phyloP scores from a whole-genome alignment of 2,797 vertebrate species.

The Argyrosomus regius region DNA sequence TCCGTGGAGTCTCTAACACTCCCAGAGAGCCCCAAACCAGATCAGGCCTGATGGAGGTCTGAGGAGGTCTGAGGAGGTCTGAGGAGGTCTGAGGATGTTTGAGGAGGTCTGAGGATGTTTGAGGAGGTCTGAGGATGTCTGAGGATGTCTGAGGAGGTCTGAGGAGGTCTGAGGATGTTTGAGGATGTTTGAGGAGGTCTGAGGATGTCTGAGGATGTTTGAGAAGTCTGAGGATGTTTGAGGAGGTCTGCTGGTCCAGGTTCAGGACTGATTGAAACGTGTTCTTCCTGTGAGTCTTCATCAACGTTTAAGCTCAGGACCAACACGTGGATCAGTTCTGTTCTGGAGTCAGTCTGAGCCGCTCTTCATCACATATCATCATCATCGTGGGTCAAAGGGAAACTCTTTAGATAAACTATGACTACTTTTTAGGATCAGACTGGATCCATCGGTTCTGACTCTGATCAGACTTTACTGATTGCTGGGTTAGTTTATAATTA shows the following conservation, averaged over 20 bases:
- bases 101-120: too few relatives aligned
- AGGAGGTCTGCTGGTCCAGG: neutral
- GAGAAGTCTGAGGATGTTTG: too few relatives aligned
- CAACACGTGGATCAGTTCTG: neutral
- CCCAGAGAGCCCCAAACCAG: slow-evolving; percentile 46
- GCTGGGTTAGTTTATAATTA: neutral
- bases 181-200: too few relatives aligned
- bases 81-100: too few relatives aligned
- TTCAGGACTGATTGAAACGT: neutral
- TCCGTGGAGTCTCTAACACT: slow-evolving; percentile 67
- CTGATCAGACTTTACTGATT: neutral
- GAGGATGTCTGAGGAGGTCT: too few relatives aligned
- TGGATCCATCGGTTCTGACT: neutral
- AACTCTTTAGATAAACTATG: too few relatives aligned
- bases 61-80: too few relatives aligned
- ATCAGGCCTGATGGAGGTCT: slow-evolving; percentile 34
- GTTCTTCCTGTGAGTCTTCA: neutral
- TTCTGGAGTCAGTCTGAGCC: neutral
- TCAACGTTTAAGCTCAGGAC: neutral
- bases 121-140: neutral
- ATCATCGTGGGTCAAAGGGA: neutral
- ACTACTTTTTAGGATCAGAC: neutral
- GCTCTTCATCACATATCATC: too few relatives aligned
- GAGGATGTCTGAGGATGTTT: too few relatives aligned
- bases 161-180: too few relatives aligned